Conservation (phyloP, 1,140 invertebrate species). For the Eubasilissa regina region DNA sequence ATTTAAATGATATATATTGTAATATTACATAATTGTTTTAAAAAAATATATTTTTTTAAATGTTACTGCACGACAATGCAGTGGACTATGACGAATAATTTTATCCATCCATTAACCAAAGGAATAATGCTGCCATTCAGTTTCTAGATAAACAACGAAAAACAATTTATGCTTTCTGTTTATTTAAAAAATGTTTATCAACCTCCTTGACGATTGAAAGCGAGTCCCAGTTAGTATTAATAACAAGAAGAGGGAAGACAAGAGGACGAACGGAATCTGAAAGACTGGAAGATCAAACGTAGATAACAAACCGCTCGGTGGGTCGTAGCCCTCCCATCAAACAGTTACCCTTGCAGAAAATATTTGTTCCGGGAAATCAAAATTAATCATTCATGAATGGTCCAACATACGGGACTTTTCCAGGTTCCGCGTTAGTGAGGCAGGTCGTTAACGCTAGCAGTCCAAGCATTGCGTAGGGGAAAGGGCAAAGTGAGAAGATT, state of each 20-base stretch:
- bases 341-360: conserved; percentile 8
- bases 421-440: no score
- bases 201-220: conserved; percentile 5
- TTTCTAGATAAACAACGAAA: not conserved
- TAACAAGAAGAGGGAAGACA: not conserved
- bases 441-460: no score
- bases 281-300: conserved; percentile 14
- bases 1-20: no score
- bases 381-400: no score
- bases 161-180: not conserved
- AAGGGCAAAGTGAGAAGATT: no score
- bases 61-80: not conserved
- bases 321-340: not conserved
- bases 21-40: no score
- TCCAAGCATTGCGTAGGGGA: no score
- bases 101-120: not conserved
- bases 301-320: conserved; percentile 3
- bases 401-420: no score
- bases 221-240: not conserved
- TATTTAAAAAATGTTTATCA: not conserved
- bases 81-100: not conserved
- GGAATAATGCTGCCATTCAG: no score
- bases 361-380: no score
- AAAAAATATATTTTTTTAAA: no score
- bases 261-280: not conserved